Percentiles rank a stretch among this genome's conserved stretches.
These are phyloP conservation scores for Scaptodrosophila lebanonensis DNA, from an alignment of 1,140 invertebrate species.

Conservation along the genomic window DNA sequence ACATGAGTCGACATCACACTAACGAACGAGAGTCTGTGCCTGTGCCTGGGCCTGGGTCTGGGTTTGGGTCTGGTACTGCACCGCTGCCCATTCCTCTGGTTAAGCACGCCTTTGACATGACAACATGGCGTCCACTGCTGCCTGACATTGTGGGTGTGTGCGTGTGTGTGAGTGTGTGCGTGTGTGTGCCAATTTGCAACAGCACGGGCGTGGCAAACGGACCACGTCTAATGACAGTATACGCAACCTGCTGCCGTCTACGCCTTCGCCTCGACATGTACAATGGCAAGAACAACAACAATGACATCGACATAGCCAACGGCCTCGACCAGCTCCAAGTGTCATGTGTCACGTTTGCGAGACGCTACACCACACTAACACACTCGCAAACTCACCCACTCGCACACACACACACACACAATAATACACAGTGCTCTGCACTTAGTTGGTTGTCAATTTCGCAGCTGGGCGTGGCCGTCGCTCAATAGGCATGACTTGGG, in stretches of 20 bases:
- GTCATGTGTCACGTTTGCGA: constrained; percentile 1
- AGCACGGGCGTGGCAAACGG: constrained; percentile 68
- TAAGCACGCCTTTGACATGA: constrained; percentile 57
- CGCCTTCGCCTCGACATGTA: constrained; percentile 12
- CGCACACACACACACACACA: too few species aligned
- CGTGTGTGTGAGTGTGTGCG: too few species aligned
- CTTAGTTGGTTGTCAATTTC: constrained; percentile 60
- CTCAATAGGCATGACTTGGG: constrained; percentile 59
- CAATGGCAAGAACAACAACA: too few species aligned
- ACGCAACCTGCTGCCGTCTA: constrained; percentile 51
- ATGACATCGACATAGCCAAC: too few species aligned
- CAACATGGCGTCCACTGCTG: constrained; percentile 59
- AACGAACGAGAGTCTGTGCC: too few species aligned
- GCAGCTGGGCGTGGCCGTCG: constrained; percentile 65
- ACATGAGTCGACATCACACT: constrained; percentile 5
- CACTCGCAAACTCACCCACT: too few species aligned
- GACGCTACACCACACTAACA: constrained; percentile 36
- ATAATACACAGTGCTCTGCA: too few species aligned
- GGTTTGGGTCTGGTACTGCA: too few species aligned
- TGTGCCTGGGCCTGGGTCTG: too few species aligned
- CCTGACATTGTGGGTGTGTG: constrained; percentile 1
- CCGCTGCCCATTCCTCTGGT: constrained; percentile 3
- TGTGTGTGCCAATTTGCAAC: constrained; percentile 64
- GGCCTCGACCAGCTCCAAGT: background rate
- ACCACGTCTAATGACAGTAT: constrained; percentile 72